Percentiles rank a stretch among this genome's conserved stretches.
phyloP scores from a whole-genome alignment of 1,140 invertebrate species.

The Dendrolimus punctatus region DNA sequence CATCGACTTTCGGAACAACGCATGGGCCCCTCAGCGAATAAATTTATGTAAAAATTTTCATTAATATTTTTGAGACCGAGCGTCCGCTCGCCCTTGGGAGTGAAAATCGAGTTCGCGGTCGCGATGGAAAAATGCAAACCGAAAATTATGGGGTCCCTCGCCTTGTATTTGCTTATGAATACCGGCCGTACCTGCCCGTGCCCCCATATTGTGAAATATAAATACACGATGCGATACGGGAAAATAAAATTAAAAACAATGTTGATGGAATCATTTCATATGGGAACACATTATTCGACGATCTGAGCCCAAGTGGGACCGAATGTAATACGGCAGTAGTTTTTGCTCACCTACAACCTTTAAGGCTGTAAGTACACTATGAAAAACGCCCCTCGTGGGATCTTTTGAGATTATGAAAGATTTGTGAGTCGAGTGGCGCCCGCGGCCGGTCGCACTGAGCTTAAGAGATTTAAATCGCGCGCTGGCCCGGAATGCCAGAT shows the following conservation, averaged over 20 bases:
- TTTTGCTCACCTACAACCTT: constrained; percentile 22
- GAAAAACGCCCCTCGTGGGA: constrained; percentile 53
- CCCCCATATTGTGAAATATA: constrained; percentile 27
- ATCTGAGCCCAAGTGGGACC: background rate
- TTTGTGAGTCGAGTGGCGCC: constrained; percentile 65
- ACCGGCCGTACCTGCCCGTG: constrained; percentile 44
- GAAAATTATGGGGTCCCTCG: constrained; percentile 66
- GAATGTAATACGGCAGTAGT: constrained; percentile 24
- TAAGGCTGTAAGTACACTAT: constrained; percentile 34
- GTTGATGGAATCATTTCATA: constrained; percentile 26
- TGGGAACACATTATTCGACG: background rate
- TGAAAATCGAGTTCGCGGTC: constrained; percentile 66
- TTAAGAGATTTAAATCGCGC: constrained; percentile 69
- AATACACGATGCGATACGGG: constrained; percentile 43
- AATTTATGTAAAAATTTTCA: constrained; percentile 73
- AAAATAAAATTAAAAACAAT: constrained; percentile 47
- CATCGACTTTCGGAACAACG: constrained; percentile 43
- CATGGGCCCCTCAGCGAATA: constrained; percentile 63
- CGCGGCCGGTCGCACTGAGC: constrained; percentile 48
- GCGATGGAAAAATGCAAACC: constrained; percentile 71
- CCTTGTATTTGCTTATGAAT: constrained; percentile 70
- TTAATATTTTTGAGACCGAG: constrained; percentile 69
- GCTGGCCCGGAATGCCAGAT: constrained; percentile 63
- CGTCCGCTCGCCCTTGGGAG: constrained; percentile 64
- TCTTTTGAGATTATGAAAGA: constrained; percentile 68